Base-by-base conservation (phyloP, 92 coral and sea anemone species). In the Parazoanthus atlanticus region DNA sequence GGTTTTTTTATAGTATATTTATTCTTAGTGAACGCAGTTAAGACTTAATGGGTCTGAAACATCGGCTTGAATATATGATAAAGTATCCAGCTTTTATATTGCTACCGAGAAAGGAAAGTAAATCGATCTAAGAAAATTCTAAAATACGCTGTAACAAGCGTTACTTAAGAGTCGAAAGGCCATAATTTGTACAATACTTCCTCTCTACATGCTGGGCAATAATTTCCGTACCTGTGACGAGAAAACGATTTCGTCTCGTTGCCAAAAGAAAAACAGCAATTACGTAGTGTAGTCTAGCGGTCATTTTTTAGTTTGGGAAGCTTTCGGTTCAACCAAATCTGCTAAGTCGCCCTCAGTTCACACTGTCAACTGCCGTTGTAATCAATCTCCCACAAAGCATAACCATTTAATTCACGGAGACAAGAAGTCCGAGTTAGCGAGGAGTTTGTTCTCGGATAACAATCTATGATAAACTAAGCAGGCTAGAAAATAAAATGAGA, bases 171-270 rank as follows among this genome's bases (percentile, higher is more conserved):
- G 0, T 21, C n/a, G 28, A 61, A 25, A 23, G 10, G 21, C 0
- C 8, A 23, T 21, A 61, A 61, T 61, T n/a, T 61, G 6, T 21
- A 61, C 28, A 61, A 33, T 78, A 16, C 67, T 47, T 79, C 13
- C 64, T 7, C 64, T 7, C 28, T 17, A 79, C 66, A 26, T 15
- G 36, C 52, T 28, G 0, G 3, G 9, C 15, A 1, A 3, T 4
- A 6, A 17, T 19, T 80, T 32, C 71, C 72, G 54, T 80, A 80
- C 84, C 84, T 80, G 40, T 56, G 46, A 80, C 71, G 29, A 29
- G 26, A 29, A 54, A 30, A 8, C 43, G n/a, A 58, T 79, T 19
- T 30, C 5, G 84, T 32, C 70, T 29, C 32, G 71, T n/a, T 29
- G 70, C 72, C 16, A 80, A 54, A 30, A 56, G 28, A 21, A 80